Evolutionary conservation across 1,140 invertebrate species (phyloP).

Genomic region (Centruroides vittatus): DNA sequence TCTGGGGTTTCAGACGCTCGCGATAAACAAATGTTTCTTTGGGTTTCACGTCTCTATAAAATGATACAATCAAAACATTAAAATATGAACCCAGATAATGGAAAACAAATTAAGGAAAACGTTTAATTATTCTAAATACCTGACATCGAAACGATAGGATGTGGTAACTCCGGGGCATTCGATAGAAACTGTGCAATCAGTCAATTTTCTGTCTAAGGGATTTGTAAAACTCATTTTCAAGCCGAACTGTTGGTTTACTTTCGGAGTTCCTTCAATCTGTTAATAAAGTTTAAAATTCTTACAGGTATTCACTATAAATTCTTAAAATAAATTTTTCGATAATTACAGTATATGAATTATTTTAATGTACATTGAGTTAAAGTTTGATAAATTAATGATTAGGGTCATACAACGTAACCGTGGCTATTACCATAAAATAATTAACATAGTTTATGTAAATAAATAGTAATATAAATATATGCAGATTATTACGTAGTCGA

Average conservation of each 20-base stretch:
- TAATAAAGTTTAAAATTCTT: background rate
- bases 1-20: constrained; percentile 53
- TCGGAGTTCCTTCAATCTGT: constrained; percentile 36
- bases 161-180: constrained; percentile 60
- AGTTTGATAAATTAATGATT: too few relatives aligned
- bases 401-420: too few relatives aligned
- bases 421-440: too few relatives aligned
- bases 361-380: too few relatives aligned
- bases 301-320: too few relatives aligned
- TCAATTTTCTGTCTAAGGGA: constrained; percentile 59
- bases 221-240: constrained; percentile 60
- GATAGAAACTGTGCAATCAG: constrained; percentile 55
- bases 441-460: background rate
- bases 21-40: constrained; percentile 45
- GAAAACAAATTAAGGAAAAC: too few relatives aligned
- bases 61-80: too few relatives aligned
- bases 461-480: background rate
- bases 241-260: constrained; percentile 44
- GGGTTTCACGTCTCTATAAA: constrained; percentile 38
- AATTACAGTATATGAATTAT: too few relatives aligned
- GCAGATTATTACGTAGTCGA: background rate
- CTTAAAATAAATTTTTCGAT: too few relatives aligned
- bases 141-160: constrained; percentile 24
- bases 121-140: too few relatives aligned
- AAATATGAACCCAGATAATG: too few relatives aligned